These are phyloP conservation scores for Platorchestia sp. DNA, from an alignment of 1,140 invertebrate species.

Conservation along the genomic window DNA sequence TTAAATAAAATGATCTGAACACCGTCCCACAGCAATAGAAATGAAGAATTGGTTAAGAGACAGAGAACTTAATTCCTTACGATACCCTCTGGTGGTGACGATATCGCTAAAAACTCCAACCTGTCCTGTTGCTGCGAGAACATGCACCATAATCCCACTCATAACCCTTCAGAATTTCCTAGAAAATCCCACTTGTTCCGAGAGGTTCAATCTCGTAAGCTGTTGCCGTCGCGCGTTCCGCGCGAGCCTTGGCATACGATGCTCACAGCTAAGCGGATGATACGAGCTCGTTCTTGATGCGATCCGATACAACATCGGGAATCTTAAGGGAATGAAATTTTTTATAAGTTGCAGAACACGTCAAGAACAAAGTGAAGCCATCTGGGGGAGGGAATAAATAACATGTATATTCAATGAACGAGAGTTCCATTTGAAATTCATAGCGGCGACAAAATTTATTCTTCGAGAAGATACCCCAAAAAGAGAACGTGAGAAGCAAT, in stretches of 20 bases:
- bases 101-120: neutral
- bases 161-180: neutral
- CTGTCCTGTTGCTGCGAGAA: neutral
- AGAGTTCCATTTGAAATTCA: too few species aligned
- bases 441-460: too few species aligned
- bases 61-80: too few species aligned
- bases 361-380: neutral
- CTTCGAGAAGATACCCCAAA: too few species aligned
- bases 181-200: neutral
- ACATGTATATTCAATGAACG: too few species aligned
- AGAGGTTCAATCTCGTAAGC: neutral
- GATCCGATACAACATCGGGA: neutral
- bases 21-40: neutral
- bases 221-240: neutral
- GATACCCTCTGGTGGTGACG: too few species aligned
- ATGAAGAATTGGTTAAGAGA: neutral
- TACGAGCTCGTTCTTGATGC: neutral
- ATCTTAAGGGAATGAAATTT: neutral
- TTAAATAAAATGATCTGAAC: neutral
- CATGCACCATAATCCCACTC: neutral
- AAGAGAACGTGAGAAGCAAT: too few species aligned
- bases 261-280: neutral
- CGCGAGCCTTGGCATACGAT: neutral
- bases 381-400: neutral
- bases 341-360: neutral